Base-by-base conservation (phyloP, 2,888 invertebrate genomes). In the Caenorhabditis afra region DNA sequence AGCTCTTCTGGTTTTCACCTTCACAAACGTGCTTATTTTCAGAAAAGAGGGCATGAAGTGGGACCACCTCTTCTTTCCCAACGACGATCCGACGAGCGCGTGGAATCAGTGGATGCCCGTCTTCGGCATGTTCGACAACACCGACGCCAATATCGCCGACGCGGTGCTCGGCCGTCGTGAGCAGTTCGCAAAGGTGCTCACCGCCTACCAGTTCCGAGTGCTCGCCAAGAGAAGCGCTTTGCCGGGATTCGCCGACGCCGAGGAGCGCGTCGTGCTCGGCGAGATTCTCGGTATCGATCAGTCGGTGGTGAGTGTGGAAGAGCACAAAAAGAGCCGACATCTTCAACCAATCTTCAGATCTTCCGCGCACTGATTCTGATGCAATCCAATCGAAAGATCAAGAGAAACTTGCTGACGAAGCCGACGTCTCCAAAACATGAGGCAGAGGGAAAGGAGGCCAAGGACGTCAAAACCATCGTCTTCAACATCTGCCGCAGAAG, bases 81-180 rank as follows among this genome's bases (percentile, higher is more conserved):
- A 55, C 16, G 47, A 7, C 29, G 29, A 29, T 29, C 29, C 29
- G 29, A 29, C n/a, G 0, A 7, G 18, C 18, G 55, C 55, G 14
- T 29, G 47, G 8, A 39, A 73, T 18, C 58, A 47, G 12, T 18
- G 8, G 0, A n/a, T 73, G 12, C 44, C 62, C 18, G 22, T 58
- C 22, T 73, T 50, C 58, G 39, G 39, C 49, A 50, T 73, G 11
- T 73, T 73, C 22, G 73, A 73, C 44, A 64, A 73, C 58, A 64
- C 39, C 4, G 73, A 73, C 22, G 47, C 64, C 5, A 64, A 64
- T 16, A 52, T 73, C 20, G 50, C 64, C 4, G 50, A 29, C 29
- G 20, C 16, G 8, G 20, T 50, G n/a, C 23, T 64, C 23, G 18
- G 10, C 8, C 18, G 44, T 1, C 47, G 55, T 18, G 37, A 58